Base-by-base conservation (phyloP, 2,888 invertebrate genomes). In the Dicyrtoma fusca region DNA sequence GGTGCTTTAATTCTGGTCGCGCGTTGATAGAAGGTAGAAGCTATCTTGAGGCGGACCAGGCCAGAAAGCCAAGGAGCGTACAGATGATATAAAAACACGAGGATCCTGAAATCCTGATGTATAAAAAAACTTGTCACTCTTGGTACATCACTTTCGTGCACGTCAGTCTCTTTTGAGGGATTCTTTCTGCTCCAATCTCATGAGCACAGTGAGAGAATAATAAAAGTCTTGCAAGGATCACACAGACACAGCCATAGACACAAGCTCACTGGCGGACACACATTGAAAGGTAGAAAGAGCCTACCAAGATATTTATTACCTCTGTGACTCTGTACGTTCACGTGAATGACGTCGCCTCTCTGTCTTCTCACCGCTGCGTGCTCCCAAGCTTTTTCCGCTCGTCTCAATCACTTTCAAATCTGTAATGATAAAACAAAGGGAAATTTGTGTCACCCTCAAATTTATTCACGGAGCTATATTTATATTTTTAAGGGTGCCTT, bases 111-210 rank as follows among this genome's bases (percentile, higher is more conserved):
- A n/a, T n/a, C n/a, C n/a, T n/a, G n/a, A n/a, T n/a, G n/a, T 19
- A n/a, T 25, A 57, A 64, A 64, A 64, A 49, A 64, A 64, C 47
- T 64, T 64, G 64, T 64, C 64, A 64, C 64, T 64, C 49, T 25
- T 47, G 49, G 49, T 25, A 47, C 64, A 25, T 63, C 63, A 47
- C 63, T 63, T 47, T 63, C 63, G 45, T 63, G 45, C 63, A 47
- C 47, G 63, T 63, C 21, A 21, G 63, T 64, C 21, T 57, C 57
- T 21, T 34, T 34, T 34, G 26, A 13, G 57, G 57, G 23, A 25
- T 21, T 57, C 14, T 57, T 57, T 57, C 57, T 25, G 3, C 23
- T 57, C 25, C 6, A 57, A 57, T 57, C 57, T 57, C 57, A 26
- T 21, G 57, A 57, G 57, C 34, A 34, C 4, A 34, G 34, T 34